phyloP scores from a whole-genome alignment of 2,888 invertebrate species.

The Bibio marci region DNA sequence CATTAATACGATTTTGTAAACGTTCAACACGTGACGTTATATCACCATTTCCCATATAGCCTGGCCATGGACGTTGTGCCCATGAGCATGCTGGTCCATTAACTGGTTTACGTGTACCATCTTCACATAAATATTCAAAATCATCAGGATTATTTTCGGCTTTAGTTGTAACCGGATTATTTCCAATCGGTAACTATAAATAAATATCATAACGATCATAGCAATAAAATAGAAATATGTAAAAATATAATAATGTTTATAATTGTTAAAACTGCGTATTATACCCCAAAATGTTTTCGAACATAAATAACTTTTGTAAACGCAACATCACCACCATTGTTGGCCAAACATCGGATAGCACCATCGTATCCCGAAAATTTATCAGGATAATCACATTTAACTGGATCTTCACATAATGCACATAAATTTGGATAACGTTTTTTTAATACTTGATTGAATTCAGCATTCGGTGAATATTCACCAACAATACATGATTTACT shows the following conservation, averaged over 20 bases:
- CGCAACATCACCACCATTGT: conserved; percentile 69
- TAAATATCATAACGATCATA: neutral
- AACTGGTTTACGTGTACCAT: conserved; percentile 52
- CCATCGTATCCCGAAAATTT: conserved; percentile 76
- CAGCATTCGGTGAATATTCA: conserved; percentile 58
- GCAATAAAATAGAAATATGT: conserved; percentile 16
- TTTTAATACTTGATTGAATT: conserved; percentile 52
- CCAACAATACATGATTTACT: conserved; percentile 74
- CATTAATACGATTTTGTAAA: conserved; percentile 23
- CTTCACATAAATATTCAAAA: conserved; percentile 62
- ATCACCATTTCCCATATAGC: conserved; percentile 50
- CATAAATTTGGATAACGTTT: conserved; percentile 61
- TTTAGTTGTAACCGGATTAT: conserved; percentile 35
- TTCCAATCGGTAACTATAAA: conserved; percentile 41
- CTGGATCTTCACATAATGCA: conserved; percentile 57
- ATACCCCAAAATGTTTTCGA: conserved; percentile 58
- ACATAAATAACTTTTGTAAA: conserved; percentile 72
- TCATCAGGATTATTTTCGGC: conserved; percentile 41
- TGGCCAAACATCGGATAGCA: conserved; percentile 62
- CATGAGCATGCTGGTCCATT: conserved; percentile 54
- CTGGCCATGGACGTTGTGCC: conserved; percentile 78
- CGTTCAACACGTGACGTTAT: conserved; percentile 29
- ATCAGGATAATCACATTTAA: conserved; percentile 64
- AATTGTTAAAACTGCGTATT: too few relatives aligned
- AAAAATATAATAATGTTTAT: too few relatives aligned